phyloP scores from a whole-genome alignment of 2,113 vertebrate species.

The Heterotis niloticus region DNA sequence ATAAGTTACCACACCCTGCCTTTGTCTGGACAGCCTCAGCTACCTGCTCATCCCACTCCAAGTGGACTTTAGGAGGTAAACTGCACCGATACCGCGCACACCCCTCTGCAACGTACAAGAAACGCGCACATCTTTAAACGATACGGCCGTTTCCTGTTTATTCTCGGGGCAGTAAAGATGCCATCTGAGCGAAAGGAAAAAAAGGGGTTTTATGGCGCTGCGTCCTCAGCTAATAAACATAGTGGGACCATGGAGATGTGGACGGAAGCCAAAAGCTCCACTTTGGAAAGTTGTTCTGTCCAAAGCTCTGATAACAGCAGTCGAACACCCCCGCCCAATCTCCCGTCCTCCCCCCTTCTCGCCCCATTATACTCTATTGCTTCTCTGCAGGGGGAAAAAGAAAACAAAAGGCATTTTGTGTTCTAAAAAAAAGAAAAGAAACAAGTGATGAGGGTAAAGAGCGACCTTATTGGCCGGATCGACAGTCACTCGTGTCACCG shows the following conservation, averaged over 20 bases:
- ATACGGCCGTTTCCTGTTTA: conserved; percentile 23
- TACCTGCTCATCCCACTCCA: neutral
- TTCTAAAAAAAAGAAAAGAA: conserved; percentile 24
- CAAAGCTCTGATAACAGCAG: neutral
- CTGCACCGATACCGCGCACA: neutral
- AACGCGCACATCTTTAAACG: conserved; percentile 8
- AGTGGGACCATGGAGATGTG: conserved; percentile 24
- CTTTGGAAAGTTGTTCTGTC: neutral
- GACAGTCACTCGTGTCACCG: conserved; percentile 13
- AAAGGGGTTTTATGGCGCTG: conserved; percentile 36
- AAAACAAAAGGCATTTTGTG: conserved; percentile 1
- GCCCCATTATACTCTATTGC: neutral
- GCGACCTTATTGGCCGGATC: conserved; percentile 11
- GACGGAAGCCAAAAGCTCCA: conserved; percentile 30
- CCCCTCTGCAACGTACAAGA: conserved; percentile 19
- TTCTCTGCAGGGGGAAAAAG: conserved; percentile 2
- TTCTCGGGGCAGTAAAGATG: conserved; percentile 31
- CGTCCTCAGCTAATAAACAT: conserved; percentile 40
- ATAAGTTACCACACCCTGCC: neutral
- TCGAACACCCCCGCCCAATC: neutral
- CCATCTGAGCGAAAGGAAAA: conserved; percentile 30
- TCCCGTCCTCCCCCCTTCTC: conserved; percentile 22
- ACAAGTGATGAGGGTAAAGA: neutral
- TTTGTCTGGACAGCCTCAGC: neutral
- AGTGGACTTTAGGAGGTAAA: conserved; percentile 14